Conservation (phyloP, 2,888 invertebrate genomes). For the Nomada ferruginata region DNA sequence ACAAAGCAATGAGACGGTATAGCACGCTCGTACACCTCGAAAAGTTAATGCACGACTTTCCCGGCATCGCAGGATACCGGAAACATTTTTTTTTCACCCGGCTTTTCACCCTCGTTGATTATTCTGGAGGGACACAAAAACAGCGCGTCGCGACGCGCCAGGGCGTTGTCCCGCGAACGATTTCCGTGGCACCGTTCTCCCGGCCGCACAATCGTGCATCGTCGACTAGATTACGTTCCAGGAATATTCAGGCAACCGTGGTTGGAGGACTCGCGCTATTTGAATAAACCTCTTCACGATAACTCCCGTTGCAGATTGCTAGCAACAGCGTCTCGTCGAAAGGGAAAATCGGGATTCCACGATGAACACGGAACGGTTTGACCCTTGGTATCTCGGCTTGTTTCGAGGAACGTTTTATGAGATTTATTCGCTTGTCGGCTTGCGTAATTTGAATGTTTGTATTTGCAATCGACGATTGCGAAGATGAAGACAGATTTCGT, state of each 20-base stretch:
- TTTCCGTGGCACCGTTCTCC: conserved; percentile 48
- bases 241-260: conserved; percentile 57
- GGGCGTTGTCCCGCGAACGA: conserved; percentile 60
- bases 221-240: conserved; percentile 62
- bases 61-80: conserved; percentile 14
- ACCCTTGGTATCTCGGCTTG: not conserved
- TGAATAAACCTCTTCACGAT: conserved; percentile 62
- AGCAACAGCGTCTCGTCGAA: conserved; percentile 23
- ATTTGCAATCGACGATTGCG: too few species aligned
- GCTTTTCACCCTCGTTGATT: conserved; percentile 24
- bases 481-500: not conserved
- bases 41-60: conserved; percentile 31
- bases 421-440: not conserved
- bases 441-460: too few species aligned
- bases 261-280: conserved; percentile 53
- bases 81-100: not conserved
- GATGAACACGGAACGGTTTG: conserved; percentile 7
- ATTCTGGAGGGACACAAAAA: conserved; percentile 35
- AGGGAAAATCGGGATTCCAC: conserved; percentile 22
- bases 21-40: not conserved
- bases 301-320: conserved; percentile 51
- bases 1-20: not conserved
- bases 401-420: not conserved
- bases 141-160: conserved; percentile 30
- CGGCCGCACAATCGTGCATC: conserved; percentile 51